Conservation (phyloP, 2,797 vertebrate species). For the Somateria mollissima region DNA sequence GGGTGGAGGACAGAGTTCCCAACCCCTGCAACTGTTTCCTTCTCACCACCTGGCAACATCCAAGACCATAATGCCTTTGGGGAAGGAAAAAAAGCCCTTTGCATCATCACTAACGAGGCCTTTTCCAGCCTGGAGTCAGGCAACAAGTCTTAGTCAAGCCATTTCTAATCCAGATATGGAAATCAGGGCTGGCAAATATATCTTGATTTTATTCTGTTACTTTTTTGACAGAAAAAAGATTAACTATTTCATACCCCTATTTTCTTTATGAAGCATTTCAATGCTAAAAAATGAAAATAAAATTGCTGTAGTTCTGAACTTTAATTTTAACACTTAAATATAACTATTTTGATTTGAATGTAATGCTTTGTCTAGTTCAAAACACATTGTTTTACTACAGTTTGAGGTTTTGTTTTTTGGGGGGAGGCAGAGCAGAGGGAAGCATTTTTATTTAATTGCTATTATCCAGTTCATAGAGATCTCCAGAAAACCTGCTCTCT, state of each 20-base stretch:
- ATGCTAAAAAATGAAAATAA: background rate
- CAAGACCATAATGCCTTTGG: background rate
- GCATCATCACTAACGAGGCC: accelerated
- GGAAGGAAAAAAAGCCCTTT: background rate
- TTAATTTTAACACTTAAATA: background rate
- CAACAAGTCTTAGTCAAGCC: background rate
- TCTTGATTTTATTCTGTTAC: background rate
- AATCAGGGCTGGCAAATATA: background rate
- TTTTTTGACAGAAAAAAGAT: background rate
- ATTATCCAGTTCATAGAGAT: background rate
- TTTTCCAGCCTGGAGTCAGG: background rate
- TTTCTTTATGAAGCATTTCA: background rate
- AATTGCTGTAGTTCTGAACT: background rate
- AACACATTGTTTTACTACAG: background rate
- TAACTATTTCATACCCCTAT: background rate
- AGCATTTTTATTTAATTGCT: background rate
- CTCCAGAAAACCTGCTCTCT: background rate
- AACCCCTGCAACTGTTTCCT: background rate
- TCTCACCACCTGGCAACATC: background rate
- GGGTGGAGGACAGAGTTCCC: background rate
- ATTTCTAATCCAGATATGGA: background rate
- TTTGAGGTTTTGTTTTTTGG: background rate
- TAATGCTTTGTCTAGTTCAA: background rate
- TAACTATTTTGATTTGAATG: background rate
- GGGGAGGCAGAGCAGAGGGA: background rate